Base-by-base conservation (phyloP, 2,797 vertebrate species). In the Aulostomus chinensis region DNA sequence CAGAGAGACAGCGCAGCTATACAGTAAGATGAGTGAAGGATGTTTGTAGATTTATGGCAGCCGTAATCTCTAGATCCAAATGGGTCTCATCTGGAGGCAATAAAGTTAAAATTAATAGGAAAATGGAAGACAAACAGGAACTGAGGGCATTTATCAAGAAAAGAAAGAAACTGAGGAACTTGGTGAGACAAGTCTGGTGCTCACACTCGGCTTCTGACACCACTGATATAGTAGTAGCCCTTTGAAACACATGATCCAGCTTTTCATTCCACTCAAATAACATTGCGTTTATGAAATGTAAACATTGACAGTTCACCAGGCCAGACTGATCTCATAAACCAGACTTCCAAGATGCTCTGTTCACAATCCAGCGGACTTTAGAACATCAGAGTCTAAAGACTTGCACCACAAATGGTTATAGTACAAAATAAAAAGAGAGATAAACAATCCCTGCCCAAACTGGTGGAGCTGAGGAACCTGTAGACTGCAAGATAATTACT, bases 251-350 rank as follows among this genome's bases (percentile, higher is more conserved):
- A 80, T 29, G 67, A 85, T 80, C 77, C 73, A 46, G 71, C 29
- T 67, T 76, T 81, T 70, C 45, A 49, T 65, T 76, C 33, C 49
- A 62, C 77, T 88, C 67, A 63, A 88, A 89, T 78, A 91, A 90
- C 85, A 88, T 45, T 8, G 64, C 35, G 48, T 84, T 90, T 88
- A 91, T 89, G 86, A 91, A 90, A 92, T 47, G 70, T 80, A 86
- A 92, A 91, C 88, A 92, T 46, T 71, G 83, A 89, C 84, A 69
- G 80, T 80, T 87, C 83, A 84, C 58, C 34, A 64, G 77, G 82
- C 85, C 84, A 85, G 56, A 77, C 41, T 65, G 68, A 80, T 81
- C 81, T 83, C 84, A 83, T 75, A 75, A 87, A 84, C 40, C 70
- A 56, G 62, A 71, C 56, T 59, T 74, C 56, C 57, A 68, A 78